A percentile compares a stretch with the other conserved stretches of the same genome.
phyloP scores from a whole-genome alignment of 1,140 invertebrate genomes.

The Cyclina sinensis region DNA sequence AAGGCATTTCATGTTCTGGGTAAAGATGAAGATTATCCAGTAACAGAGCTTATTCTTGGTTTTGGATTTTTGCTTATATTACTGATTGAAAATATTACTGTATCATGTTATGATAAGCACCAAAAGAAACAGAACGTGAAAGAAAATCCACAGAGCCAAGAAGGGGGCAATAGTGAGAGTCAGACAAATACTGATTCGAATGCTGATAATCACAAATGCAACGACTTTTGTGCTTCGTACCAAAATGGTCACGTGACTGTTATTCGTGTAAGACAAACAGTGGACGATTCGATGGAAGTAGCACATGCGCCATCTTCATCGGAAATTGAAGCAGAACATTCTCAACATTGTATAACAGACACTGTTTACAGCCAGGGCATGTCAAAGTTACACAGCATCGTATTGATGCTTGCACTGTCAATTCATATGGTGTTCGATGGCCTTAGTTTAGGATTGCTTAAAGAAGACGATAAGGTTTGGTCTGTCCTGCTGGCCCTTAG shows the following conservation, averaged over 20 bases:
- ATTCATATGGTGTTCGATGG: slow-evolving; percentile 83
- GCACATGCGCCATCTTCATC: neutral
- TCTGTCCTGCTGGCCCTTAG: slow-evolving; percentile 89
- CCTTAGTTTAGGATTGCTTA: slow-evolving; percentile 76
- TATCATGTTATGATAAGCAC: slow-evolving; percentile 52
- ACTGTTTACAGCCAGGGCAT: neutral
- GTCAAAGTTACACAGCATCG: slow-evolving; percentile 75
- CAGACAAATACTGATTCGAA: neutral
- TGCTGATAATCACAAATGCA: neutral
- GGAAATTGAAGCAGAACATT: neutral
- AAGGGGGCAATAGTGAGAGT: neutral
- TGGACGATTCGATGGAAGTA: neutral
- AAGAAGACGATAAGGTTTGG: slow-evolving; percentile 89
- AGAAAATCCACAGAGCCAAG: neutral
- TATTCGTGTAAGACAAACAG: neutral
- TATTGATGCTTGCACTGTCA: slow-evolving; percentile 79
- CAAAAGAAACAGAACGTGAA: too few relatives aligned
- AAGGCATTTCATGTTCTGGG: neutral
- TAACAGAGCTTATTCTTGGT: slow-evolving; percentile 80
- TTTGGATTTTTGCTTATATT: slow-evolving; percentile 89
- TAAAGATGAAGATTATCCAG: slow-evolving; percentile 58
- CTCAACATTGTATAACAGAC: neutral
- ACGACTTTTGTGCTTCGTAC: neutral
- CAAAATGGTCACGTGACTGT: neutral
- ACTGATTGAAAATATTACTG: slow-evolving; percentile 88